A percentile compares a stretch with the other conserved stretches of the same genome.
Conservation (phyloP, 2,113 vertebrate species). For the Suricata suricatta region DNA sequence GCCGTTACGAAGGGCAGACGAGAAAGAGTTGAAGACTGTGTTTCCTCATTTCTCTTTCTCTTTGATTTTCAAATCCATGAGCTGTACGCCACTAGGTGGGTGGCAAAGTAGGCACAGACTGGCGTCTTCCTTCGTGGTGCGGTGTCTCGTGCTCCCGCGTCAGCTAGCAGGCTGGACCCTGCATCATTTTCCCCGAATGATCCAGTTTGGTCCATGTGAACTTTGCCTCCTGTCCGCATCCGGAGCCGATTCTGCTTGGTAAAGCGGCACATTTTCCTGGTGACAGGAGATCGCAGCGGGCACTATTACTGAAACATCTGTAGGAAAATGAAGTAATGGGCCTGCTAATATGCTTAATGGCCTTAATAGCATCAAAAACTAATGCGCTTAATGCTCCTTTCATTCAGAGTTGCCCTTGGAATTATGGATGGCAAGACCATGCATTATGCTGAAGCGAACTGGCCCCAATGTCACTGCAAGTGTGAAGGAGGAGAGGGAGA, state of each 20-base stretch:
- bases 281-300: neutral
- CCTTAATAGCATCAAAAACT: slow-evolving; percentile 30
- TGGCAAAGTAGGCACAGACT: neutral
- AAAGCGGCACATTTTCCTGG: slow-evolving; percentile 60
- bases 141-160: rapidly evolving
- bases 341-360: slow-evolving; percentile 57
- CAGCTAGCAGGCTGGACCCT: neutral
- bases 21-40: neutral
- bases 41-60: neutral
- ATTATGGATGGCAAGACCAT: slow-evolving; percentile 6
- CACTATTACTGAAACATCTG: slow-evolving; percentile 27
- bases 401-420: slow-evolving; percentile 62
- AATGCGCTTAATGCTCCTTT: slow-evolving; percentile 55
- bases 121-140: neutral
- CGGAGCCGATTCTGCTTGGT: neutral
- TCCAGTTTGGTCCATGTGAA: slow-evolving; percentile 4
- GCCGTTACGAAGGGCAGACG: neutral
- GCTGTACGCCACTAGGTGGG: neutral
- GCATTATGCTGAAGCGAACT: slow-evolving; percentile 38
- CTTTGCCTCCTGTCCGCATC: neutral
- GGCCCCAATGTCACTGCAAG: neutral
- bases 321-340: slow-evolving; percentile 65
- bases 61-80: neutral
- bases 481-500: neutral
- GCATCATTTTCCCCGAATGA: slow-evolving; percentile 13